Base-by-base conservation (phyloP, 2,888 invertebrate genomes). In the Maniola hyperantus region DNA sequence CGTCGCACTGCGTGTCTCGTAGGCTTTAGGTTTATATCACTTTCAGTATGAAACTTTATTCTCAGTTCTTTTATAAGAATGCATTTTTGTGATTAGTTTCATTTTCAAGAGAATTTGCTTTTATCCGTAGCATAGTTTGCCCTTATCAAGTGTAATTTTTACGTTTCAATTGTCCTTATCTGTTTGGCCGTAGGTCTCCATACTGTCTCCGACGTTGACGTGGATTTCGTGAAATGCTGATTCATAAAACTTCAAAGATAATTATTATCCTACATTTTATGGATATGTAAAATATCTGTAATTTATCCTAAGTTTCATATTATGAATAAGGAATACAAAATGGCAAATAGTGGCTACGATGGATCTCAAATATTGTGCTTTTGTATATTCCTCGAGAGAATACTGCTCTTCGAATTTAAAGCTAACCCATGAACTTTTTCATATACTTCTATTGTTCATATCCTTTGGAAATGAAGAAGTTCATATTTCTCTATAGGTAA, bases 171-270 rank as follows among this genome's bases (percentile, higher is more conserved):
- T 33, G 34, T 15, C 15, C 26, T 62, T 51, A 53, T 62, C 62
- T 42, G 5, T n/a, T 36, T 50, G 13, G 18, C 13, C 33, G 42
- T 42, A 39, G 53, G 51, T 53, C 53, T 53, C 62, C 62, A 33
- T 42, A 15, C 33, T 53, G 53, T 53, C 62, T 62, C 11, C 8
- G 26, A 44, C 13, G 26, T 36, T 18, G 11, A 42, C 11, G 13
- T 58, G 11, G n/a, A 33, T 59, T 33, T 60, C 34, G 6, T 18
- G 18, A 48, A 36, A 34, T 18, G 4, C 46, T 59, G 33, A 59
- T 59, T 46, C 46, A 59, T 59, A 33, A 59, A 33, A 46, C 57
- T 26, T 58, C 42, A 18, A n/a, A n/a, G 46, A 39, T 33, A 15
- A 46, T 33, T 10, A 8, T 20, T 11, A 18, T 18, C 18, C 1